Evolutionary conservation across 2,797 vertebrate species (phyloP).

Genomic region (Xiphorhynchus erythropygius): DNA sequence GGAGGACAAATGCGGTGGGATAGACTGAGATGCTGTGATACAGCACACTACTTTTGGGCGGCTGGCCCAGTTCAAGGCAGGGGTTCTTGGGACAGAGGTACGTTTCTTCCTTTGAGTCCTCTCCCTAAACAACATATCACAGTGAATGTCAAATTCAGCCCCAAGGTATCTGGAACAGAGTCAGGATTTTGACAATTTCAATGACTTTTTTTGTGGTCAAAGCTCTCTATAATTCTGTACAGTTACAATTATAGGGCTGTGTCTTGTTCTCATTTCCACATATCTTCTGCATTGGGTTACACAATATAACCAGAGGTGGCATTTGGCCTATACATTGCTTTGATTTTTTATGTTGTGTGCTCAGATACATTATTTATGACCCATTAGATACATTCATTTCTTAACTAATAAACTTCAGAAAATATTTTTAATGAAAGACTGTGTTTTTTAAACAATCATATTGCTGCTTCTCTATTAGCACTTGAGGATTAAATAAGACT

Average conservation of each 20-base stretch:
- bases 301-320: constrained; percentile 39
- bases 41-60: neutral
- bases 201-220: constrained; percentile 44
- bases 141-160: constrained; percentile 14
- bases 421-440: constrained; percentile 6
- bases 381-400: neutral
- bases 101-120: constrained; percentile 2
- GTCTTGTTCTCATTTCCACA: constrained; percentile 47
- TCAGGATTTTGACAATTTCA: constrained; percentile 12
- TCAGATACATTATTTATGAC: constrained; percentile 16
- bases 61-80: neutral
- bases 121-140: neutral
- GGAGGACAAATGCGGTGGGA: neutral
- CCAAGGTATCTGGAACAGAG: constrained; percentile 8
- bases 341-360: neutral
- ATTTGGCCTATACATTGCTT: constrained; percentile 3
- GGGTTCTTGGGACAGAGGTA: constrained; percentile 10
- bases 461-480: neutral
- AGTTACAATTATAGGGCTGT: neutral
- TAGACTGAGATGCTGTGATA: constrained; percentile 35
- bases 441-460: neutral
- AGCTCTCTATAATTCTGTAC: constrained; percentile 25
- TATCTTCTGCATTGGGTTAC: neutral
- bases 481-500: constrained; percentile 33
- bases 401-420: constrained; percentile 40